phyloP scores from a whole-genome alignment of 2,113 vertebrate genomes.

The Cyprinodon tularosa region DNA sequence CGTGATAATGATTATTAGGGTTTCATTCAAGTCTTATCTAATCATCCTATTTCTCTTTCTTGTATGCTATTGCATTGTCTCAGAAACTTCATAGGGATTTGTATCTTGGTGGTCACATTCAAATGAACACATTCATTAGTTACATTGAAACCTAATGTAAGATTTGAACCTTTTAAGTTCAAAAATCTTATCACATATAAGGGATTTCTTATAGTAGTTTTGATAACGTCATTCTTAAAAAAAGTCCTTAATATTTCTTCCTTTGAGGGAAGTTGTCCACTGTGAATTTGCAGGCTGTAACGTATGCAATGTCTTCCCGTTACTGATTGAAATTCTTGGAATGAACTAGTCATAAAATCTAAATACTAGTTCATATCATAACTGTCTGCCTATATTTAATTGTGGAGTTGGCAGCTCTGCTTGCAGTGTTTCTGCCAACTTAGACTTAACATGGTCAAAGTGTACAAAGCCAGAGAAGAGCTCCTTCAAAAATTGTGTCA shows the following conservation, averaged over 20 bases:
- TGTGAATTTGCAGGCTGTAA: neutral
- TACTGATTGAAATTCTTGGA: neutral
- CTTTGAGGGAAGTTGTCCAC: neutral
- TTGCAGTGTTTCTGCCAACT: neutral
- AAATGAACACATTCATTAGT: neutral
- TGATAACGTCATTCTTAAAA: neutral
- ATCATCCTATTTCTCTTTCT: conserved; percentile 38
- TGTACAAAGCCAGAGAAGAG: neutral
- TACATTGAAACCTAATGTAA: neutral
- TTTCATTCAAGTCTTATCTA: conserved; percentile 42
- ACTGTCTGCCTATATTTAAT: neutral
- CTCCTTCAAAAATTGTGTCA: neutral
- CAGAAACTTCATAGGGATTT: conserved; percentile 22
- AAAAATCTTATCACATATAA: neutral
- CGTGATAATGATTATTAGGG: conserved; percentile 52
- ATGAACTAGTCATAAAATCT: neutral
- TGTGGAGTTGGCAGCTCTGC: neutral
- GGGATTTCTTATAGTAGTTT: neutral
- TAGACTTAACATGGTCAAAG: neutral
- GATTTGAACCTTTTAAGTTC: neutral
- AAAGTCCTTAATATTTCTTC: neutral
- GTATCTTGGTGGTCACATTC: conserved; percentile 15
- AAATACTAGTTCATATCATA: neutral
- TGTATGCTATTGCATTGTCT: conserved; percentile 10
- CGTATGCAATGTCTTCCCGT: neutral